Evolutionary conservation across 1,140 invertebrate species (phyloP).

Genomic region (Trachelipus rathkii): DNA sequence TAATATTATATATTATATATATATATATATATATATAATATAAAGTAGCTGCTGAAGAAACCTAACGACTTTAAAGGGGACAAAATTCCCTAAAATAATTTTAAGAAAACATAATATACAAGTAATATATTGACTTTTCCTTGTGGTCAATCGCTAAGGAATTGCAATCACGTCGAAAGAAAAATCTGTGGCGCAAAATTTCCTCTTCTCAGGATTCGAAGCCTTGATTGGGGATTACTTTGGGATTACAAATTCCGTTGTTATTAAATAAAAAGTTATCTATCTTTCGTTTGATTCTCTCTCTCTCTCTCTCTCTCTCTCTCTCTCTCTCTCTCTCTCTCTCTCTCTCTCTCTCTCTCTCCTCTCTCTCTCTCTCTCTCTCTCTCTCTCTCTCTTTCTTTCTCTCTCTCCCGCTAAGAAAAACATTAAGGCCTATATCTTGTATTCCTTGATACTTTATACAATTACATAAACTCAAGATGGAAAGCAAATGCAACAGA

Average conservation of each 20-base stretch:
- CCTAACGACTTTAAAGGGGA: not conserved
- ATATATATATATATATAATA: too few species aligned
- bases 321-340: too few species aligned
- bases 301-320: too few species aligned
- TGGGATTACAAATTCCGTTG: not conserved
- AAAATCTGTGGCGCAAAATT: not conserved
- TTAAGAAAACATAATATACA: constrained; percentile 41
- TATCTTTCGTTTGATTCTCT: not conserved
- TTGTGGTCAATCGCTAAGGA: constrained; percentile 32
- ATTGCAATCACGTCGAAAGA: not conserved
- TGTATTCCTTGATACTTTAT: not conserved
- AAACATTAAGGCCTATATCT: not conserved
- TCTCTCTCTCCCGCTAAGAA: too few species aligned
- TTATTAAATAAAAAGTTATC: constrained; percentile 6
- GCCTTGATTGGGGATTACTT: not conserved
- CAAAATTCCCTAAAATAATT: constrained; percentile 36
- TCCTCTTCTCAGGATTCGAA: not conserved
- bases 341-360: too few species aligned
- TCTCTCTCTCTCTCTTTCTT: too few species aligned
- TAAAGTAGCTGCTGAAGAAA: too few species aligned
- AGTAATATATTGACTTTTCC: constrained; percentile 29
- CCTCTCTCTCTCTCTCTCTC: too few species aligned
- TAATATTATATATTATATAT: too few species aligned
- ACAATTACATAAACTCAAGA: not conserved
- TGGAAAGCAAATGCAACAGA: not conserved